A percentile compares a stretch with the other conserved stretches of the same genome.
Evolutionary conservation across 2,888 invertebrate species (phyloP).

Genomic region (Ormia ochracea): DNA sequence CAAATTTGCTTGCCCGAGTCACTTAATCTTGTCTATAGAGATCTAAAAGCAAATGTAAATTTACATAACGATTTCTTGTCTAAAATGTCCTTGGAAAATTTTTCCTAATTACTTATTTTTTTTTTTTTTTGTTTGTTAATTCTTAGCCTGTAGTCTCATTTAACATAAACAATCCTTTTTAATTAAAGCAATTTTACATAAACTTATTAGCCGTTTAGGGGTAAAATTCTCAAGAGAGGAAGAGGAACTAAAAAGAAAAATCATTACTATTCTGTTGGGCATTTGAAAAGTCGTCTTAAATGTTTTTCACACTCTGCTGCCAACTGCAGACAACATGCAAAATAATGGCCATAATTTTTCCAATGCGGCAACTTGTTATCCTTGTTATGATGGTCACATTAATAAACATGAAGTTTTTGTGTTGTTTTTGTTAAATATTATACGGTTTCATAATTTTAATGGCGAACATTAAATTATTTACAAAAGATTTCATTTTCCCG

Average conservation of each 20-base stretch:
- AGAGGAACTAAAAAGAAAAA: constrained; percentile 31
- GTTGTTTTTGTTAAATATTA: constrained; percentile 23
- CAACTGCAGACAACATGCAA: background rate
- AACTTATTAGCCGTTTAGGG: background rate
- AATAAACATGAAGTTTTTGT: constrained; percentile 25
- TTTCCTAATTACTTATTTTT: no score
- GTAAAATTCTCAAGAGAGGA: background rate
- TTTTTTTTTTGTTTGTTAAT: no score
- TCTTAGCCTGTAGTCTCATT: no score
- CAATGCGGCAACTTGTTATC: background rate
- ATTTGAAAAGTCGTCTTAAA: constrained; percentile 52
- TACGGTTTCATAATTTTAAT: constrained; percentile 43
- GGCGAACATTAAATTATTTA: constrained; percentile 43
- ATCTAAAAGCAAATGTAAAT: no score
- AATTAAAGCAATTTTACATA: background rate
- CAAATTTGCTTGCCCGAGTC: no score
- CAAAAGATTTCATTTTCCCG: constrained; percentile 5
- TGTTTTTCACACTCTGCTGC: constrained; percentile 1
- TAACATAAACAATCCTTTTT: no score
- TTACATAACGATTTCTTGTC: no score
- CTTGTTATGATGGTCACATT: constrained; percentile 9
- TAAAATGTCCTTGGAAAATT: no score
- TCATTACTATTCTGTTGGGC: constrained; percentile 43
- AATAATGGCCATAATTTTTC: background rate
- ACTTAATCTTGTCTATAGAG: no score